phyloP scores from a whole-genome alignment of 2,113 vertebrate genomes.

The Paramisgurnus dabryanus region DNA sequence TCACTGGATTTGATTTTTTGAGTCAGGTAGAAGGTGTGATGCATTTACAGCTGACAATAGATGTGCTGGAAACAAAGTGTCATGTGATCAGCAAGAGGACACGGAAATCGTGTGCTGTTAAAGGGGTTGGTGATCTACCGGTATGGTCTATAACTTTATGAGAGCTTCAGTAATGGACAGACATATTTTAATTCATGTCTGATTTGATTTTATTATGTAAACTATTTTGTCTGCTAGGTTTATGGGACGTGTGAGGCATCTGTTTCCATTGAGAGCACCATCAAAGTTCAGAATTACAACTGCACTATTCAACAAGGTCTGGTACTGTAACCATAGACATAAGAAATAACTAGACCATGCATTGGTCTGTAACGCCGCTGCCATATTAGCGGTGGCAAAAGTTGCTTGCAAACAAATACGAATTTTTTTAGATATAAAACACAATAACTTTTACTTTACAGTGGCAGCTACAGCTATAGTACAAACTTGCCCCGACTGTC shows the following conservation, averaged over 20 bases:
- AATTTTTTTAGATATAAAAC: too few relatives aligned
- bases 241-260: constrained; percentile 52
- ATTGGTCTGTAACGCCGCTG: too few relatives aligned
- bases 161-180: background rate
- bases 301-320: constrained; percentile 53
- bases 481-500: constrained; percentile 52
- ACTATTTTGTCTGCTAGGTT: constrained; percentile 35
- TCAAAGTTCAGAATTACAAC: constrained; percentile 44
- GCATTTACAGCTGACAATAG: constrained; percentile 39
- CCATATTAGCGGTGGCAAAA: too few relatives aligned
- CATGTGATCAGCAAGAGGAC: constrained; percentile 54
- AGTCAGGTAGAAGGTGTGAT: constrained; percentile 32
- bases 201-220: background rate
- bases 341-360: too few relatives aligned
- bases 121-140: constrained; percentile 27
- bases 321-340: background rate
- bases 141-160: background rate
- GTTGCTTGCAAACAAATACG: too few relatives aligned
- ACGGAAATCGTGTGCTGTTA: constrained; percentile 51
- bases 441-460: constrained; percentile 14
- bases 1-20: background rate
- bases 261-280: constrained; percentile 31
- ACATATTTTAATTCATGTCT: background rate
- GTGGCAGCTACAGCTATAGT: constrained; percentile 44
- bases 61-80: constrained; percentile 57